Base-by-base conservation (phyloP, 2,888 invertebrate species). In the Mythimna albipuncta region DNA sequence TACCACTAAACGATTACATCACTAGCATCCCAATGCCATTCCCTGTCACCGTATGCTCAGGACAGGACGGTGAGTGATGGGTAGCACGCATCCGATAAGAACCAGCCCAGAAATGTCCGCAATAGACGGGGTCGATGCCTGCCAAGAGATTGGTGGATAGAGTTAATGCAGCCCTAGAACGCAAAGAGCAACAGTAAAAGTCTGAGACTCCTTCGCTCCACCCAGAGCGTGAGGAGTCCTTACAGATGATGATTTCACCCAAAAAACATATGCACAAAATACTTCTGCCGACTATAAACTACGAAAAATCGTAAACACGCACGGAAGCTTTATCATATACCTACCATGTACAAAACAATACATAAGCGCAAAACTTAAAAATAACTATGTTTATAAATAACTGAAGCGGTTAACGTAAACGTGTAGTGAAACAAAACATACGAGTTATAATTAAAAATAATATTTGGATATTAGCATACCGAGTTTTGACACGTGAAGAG, bases 361-460 rank as follows among this genome's bases (percentile, higher is more conserved):
- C 69, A 38, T 35, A 66, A 38, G 63, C 55, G 58, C 47, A 75
- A 67, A 61, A 71, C 61, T 21, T 85, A 75, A 76, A 86, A 84
- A 84, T 79, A 82, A 73, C 79, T 74, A 13, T 26, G 71, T 84
- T 82, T 86, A 82, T 78, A 84, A 85, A 82, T 85, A 86, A 59
- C 69, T 54, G 10, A 62, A 71, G 52, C 75, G 62, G 67, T 75
- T 74, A 77, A 76, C 72, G 75, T 76, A 66, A 84, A 71, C 72
- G 58, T 65, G 62, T 44, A 59, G 35, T 68, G 69, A 72, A 81
- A 70, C 64, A 68, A 80, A 79, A 74, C 85, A 73, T 68, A 70
- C 16, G 47, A 58, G 21, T 64, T 38, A 54, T 75, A 78, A 85
- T 84, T 78, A 81, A 64, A 70, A 68, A 69, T 80, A 80, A 73